Base-by-base conservation (phyloP, 2,797 vertebrate species). In the Falco peregrinus region DNA sequence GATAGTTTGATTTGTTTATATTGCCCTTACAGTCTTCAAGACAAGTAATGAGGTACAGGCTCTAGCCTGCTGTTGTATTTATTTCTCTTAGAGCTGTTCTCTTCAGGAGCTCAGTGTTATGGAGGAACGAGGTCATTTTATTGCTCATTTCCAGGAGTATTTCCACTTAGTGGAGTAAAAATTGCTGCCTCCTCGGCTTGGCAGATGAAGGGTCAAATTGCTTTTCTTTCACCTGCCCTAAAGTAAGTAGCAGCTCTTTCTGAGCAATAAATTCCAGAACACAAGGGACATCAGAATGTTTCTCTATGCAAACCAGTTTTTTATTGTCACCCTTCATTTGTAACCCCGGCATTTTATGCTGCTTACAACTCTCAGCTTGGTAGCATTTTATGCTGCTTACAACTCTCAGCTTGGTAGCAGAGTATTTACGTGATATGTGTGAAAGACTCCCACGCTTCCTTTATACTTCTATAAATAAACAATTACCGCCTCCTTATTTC, bases 1-100 rank as follows among this genome's bases (percentile, higher is more conserved):
- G 78, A 61, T 84, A 88, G 39, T 91, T 96, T 93, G 78, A 67
- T 92, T 97, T 95, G 92, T 84, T 92, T 91, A 37, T 91, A 51
- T 91, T 96, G 64, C 71, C 78, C 95, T 97, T 93, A 74, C 43
- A 69, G 61, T 63, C 61, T 84, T 14, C 69, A 47, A 67, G 56
- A 87, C 57, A 87, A 78, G 65, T 91, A 81, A 39, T 5, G 7
- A 94, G 93, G 65, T 81, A 64, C 54, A 75, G 54, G 33, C 75
- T 79, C 33, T 74, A 89, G 68, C 65, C 70, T 70, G 78, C 60
- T 91, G n/a, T 83, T 96, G 68, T 25, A 35, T 85, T 95, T 94
- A n/a, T 92, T 81, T 91, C 94, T 94, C 87, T 79, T 79, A 10
- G 39, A 80, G 63, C 25, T 57, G 43, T 96, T 93, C 90, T 89